phyloP scores from a whole-genome alignment of 2,113 vertebrate species.

The Stictonetta naevosa region DNA sequence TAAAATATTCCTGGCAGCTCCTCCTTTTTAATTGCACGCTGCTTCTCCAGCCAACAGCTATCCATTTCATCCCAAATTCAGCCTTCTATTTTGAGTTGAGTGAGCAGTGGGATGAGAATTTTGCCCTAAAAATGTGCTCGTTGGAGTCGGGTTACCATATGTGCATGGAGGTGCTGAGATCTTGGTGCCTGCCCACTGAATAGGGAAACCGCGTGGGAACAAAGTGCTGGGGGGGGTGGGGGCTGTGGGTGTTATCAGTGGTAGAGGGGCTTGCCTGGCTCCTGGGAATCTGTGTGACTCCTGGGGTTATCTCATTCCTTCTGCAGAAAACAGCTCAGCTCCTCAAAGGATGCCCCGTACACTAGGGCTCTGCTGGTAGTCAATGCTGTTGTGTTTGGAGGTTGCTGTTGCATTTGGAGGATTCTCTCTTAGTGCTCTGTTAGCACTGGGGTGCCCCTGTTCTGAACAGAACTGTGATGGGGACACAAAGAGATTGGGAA shows the following conservation, averaged over 20 bases:
- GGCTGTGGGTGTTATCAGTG: not conserved
- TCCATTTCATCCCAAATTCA: conserved; percentile 77
- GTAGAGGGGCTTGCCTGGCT: not conserved
- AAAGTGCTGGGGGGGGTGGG: not conserved
- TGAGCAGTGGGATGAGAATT: conserved; percentile 71
- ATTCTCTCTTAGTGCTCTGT: not conserved
- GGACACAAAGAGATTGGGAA: not conserved
- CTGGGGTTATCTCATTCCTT: conserved; percentile 4
- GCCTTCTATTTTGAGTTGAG: conserved; percentile 78
- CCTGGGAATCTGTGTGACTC: not conserved
- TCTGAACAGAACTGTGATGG: not conserved
- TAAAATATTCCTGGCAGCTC: conserved; percentile 77
- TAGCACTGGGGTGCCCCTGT: not conserved
- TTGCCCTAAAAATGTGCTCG: conserved; percentile 80
- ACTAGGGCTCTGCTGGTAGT: not conserved
- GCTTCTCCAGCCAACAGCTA: conserved; percentile 77
- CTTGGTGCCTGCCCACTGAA: conserved; percentile 47
- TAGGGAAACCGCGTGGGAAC: conserved; percentile 22
- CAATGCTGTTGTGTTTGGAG: not conserved
- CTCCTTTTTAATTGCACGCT: conserved; percentile 75
- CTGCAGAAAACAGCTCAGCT: conserved; percentile 45
- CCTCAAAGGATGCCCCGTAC: conserved; percentile 12
- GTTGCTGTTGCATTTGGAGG: not conserved
- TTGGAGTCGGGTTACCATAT: conserved; percentile 73
- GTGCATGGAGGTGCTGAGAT: conserved; percentile 50